phyloP scores from a whole-genome alignment of 2,113 vertebrate genomes.

The Sceloporus undulatus region DNA sequence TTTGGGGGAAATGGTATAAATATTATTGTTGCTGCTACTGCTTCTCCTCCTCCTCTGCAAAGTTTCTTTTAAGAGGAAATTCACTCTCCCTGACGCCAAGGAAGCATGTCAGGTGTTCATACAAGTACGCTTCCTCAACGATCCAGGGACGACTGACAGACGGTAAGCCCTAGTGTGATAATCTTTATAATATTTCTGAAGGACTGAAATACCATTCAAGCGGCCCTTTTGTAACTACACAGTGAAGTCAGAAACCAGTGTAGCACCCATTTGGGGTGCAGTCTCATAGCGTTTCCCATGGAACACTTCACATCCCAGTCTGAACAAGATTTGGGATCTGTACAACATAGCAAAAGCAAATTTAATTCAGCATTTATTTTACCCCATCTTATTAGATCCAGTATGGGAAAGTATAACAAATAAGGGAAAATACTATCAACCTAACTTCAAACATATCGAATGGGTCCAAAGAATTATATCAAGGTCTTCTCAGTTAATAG shows the following conservation, averaged over 20 bases:
- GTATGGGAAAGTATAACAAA: background rate
- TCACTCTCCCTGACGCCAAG: too few species aligned
- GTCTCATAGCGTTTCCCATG: background rate
- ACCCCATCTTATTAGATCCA: background rate
- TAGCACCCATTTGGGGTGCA: background rate
- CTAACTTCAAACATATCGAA: background rate
- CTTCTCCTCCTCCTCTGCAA: too few species aligned
- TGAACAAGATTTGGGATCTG: background rate
- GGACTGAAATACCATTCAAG: too few species aligned
- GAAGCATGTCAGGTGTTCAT: too few species aligned
- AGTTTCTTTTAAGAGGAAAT: too few species aligned
- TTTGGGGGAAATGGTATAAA: too few species aligned
- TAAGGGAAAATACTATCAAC: background rate
- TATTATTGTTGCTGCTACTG: too few species aligned
- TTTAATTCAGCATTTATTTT: background rate
- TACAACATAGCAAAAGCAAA: background rate
- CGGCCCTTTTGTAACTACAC: too few species aligned
- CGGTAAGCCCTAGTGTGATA: too few species aligned
- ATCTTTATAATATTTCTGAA: background rate
- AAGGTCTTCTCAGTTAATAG: background rate
- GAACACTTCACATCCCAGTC: background rate
- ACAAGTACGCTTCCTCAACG: too few species aligned
- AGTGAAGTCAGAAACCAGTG: too few species aligned
- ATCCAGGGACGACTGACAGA: too few species aligned
- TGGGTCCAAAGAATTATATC: background rate